Evolutionary conservation across 2,113 vertebrate genomes (phyloP).

Genomic region (Aegotheles bennettii): DNA sequence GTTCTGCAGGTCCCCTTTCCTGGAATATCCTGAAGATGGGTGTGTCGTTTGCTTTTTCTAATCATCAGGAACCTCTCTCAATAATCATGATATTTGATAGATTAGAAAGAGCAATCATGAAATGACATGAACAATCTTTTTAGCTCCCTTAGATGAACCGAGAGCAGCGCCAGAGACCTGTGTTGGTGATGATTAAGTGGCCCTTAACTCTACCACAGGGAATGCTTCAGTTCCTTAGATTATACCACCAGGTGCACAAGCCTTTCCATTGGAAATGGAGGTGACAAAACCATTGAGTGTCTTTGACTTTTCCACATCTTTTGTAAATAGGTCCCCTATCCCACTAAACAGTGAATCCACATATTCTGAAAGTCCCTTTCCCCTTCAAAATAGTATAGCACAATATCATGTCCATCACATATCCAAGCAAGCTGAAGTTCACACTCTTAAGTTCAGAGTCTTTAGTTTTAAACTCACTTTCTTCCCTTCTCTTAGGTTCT

Average conservation of each 20-base stretch:
- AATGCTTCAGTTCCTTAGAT: not conserved
- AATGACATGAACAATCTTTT: not conserved
- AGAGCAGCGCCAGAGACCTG: not conserved
- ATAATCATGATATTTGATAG: not conserved
- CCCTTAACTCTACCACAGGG: not conserved
- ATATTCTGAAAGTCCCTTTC: not conserved
- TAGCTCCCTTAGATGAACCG: not conserved
- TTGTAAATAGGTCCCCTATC: not conserved
- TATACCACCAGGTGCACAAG: not conserved
- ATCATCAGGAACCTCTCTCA: not conserved
- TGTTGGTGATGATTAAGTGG: not conserved
- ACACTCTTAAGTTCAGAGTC: not conserved
- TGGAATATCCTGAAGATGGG: not conserved
- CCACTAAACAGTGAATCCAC: not conserved
- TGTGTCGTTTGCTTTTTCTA: not conserved
- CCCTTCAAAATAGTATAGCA: not conserved
- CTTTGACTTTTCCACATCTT: not conserved
- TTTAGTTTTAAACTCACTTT: not conserved
- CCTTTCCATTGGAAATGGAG: not conserved
- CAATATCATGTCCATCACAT: not conserved
- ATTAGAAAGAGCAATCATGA: not conserved
- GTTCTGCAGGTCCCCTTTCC: not conserved
- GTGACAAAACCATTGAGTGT: not conserved
- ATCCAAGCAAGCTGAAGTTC: not conserved
- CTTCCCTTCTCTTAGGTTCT: not conserved